Evolutionary conservation across 1,140 invertebrate genomes (phyloP).

Genomic region (Schlechtendalia chinensis): DNA sequence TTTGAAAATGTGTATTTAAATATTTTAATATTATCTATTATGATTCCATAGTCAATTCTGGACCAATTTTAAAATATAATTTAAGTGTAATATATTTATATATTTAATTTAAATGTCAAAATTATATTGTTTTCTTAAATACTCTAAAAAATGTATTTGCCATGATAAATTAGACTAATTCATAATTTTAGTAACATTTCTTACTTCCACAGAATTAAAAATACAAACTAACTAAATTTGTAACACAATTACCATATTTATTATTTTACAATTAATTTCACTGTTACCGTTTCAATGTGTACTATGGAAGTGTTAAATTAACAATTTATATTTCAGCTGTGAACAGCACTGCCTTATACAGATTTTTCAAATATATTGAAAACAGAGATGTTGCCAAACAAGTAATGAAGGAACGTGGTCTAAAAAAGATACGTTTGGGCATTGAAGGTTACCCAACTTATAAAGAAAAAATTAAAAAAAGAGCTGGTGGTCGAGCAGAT

Average conservation of each 20-base stretch:
- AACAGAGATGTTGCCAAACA: conserved; percentile 99
- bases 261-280: too few relatives aligned
- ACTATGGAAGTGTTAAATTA: not conserved
- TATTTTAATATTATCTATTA: not conserved
- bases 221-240: too few relatives aligned
- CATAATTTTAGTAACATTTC: too few relatives aligned
- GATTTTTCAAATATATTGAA: conserved; percentile 99
- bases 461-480: conserved; percentile 92
- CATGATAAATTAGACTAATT: too few relatives aligned
- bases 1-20: not conserved
- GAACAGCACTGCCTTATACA: conserved; percentile 86
- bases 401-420: conserved; percentile 94
- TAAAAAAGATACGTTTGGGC: conserved; percentile 98
- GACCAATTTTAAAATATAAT: not conserved
- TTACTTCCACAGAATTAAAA: too few relatives aligned
- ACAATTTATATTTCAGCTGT: conserved; percentile 63
- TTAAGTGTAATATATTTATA: not conserved
- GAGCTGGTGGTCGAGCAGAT: conserved; percentile 86
- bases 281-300: too few relatives aligned
- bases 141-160: too few relatives aligned
- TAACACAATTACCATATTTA: too few relatives aligned
- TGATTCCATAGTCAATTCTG: not conserved
- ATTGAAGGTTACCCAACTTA: conserved; percentile 99
- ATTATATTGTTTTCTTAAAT: too few relatives aligned
- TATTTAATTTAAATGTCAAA: too few relatives aligned